Conservation (phyloP, 2,888 invertebrate genomes). For the Pandemis heparana region DNA sequence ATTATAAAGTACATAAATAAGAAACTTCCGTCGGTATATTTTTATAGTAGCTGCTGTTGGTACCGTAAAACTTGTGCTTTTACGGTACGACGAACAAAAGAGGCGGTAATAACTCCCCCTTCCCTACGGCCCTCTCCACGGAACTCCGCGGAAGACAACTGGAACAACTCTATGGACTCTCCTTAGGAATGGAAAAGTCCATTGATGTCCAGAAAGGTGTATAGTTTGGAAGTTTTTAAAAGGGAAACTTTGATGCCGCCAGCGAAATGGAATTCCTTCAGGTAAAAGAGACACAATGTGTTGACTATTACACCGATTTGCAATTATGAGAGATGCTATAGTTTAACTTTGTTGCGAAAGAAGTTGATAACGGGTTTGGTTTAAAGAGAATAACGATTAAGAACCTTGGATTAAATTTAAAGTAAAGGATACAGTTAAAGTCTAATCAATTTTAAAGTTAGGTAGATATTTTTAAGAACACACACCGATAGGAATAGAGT, state of each 20-base stretch:
- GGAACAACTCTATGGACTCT: slow-evolving; percentile 68
- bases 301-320: slow-evolving; percentile 11
- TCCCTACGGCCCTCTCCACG: slow-evolving; percentile 50
- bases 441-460: too few relatives aligned
- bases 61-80: slow-evolving; percentile 73
- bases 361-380: background rate
- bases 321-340: background rate
- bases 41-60: slow-evolving; percentile 46
- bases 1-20: slow-evolving; percentile 42
- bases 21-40: slow-evolving; percentile 40
- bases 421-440: too few relatives aligned
- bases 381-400: background rate
- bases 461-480: too few relatives aligned
- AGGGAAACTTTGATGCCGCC: slow-evolving; percentile 61
- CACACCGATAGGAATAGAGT: too few relatives aligned
- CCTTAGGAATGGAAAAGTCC: slow-evolving; percentile 65
- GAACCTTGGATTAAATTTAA: too few relatives aligned
- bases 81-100: slow-evolving; percentile 72
- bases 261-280: slow-evolving; percentile 44
- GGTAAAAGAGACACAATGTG: slow-evolving; percentile 31
- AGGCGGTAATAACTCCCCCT: slow-evolving; percentile 72
- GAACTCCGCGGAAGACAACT: slow-evolving; percentile 63
- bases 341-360: background rate
- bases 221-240: slow-evolving; percentile 69
- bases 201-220: slow-evolving; percentile 74